Base-by-base conservation (phyloP, 2,113 vertebrate species). In the Cephalopholis sonnerati region DNA sequence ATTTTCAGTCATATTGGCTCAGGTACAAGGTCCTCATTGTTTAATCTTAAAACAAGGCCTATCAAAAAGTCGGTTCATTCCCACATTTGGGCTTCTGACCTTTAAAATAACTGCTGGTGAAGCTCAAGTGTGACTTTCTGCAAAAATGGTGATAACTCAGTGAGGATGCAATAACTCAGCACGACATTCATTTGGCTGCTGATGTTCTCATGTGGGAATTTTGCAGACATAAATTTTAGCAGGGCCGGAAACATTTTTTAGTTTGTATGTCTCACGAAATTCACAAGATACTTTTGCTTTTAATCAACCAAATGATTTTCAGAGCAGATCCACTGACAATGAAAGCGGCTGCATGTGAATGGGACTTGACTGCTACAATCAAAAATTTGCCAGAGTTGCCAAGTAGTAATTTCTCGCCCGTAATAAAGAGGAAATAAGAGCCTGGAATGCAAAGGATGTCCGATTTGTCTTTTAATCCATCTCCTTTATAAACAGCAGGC, bases 11-110 rank as follows among this genome's bases (percentile, higher is more conserved):
- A 53, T 46, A 32, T 25, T 74, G 78, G 74, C 82, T 61, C 29
- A 13, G 20, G 32, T 12, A 83, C 77, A 83, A 74, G 32, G 77
- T 72, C 55, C 50, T 68, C 69, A 53, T 71, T 84, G 87, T 84
- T 54, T 61, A 9, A 65, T 65, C 55, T 78, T 53, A 62, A 83
- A 83, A 70, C 50, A 39, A 65, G 25, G 50, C 27, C 62, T 57
- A 59, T 87, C 57, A 84, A 78, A 65, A 59, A 12, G 16, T 16
- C 0, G 7, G 25, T 48, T 22, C 6, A 24, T 27, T 69, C 24
- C 20, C 44, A 27, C 15, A 55, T 77, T 48, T 62, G 16, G 29
- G 59, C 64, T 77, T 66, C 27, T 66, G 54, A 8, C 12, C 12
- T 67, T 46, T 18, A 39, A 73, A 77, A 68, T 62, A 79, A 20